These are phyloP conservation scores for Strix uralensis DNA, from an alignment of 2,113 vertebrate species.

Conservation along the genomic window DNA sequence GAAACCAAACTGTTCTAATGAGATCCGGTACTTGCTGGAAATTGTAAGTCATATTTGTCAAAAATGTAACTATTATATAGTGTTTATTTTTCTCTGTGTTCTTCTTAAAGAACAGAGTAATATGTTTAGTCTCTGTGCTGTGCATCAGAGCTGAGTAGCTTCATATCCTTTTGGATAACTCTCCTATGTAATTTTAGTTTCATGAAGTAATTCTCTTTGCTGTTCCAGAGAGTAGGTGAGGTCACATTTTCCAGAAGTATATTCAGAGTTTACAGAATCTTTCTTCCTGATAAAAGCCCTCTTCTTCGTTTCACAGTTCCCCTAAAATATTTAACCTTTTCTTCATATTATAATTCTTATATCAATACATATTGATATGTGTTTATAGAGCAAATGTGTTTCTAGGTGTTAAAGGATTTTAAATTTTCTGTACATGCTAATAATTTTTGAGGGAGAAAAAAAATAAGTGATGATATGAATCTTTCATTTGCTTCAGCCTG, in stretches of 20 bases:
- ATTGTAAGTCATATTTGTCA: background rate
- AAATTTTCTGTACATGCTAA: background rate
- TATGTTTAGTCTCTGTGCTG: background rate
- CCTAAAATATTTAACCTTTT: background rate
- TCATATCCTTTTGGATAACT: background rate
- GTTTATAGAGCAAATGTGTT: background rate
- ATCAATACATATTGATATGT: background rate
- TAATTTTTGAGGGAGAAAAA: background rate
- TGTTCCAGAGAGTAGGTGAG: background rate
- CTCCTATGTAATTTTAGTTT: conserved; percentile 34
- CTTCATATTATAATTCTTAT: background rate
- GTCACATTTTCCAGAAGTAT: conserved; percentile 28
- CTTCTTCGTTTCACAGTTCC: background rate
- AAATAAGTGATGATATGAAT: background rate
- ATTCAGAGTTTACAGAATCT: background rate
- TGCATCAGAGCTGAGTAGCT: background rate
- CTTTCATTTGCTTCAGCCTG: background rate
- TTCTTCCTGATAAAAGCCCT: background rate
- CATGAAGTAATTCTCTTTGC: conserved; percentile 17
- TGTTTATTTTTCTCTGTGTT: background rate
- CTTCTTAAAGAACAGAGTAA: background rate
- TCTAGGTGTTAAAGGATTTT: background rate
- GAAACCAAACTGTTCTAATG: background rate
- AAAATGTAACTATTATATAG: background rate
- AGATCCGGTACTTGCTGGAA: background rate